These are phyloP conservation scores for Aptenodytes forsteri DNA, from an alignment of 2,113 vertebrate species.

Conservation along the genomic window DNA sequence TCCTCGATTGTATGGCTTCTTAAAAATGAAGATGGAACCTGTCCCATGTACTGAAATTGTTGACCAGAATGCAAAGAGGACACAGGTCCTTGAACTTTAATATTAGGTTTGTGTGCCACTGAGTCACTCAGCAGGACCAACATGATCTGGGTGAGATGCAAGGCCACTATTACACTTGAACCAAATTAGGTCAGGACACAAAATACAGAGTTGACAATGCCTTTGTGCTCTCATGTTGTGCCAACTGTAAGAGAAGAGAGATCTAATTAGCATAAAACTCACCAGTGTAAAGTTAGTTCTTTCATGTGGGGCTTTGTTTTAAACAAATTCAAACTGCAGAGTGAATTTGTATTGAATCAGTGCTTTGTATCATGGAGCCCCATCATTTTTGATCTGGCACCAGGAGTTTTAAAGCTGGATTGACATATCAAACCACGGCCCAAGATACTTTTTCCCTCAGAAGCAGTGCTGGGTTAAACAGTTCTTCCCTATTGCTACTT, in stretches of 20 bases:
- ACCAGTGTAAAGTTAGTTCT: not conserved
- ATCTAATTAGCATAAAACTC: not conserved
- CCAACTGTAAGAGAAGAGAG: not conserved
- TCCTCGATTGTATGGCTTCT: not conserved
- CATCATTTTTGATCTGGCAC: not conserved
- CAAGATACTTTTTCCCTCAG: not conserved
- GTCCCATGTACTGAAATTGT: not conserved
- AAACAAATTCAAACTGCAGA: not conserved
- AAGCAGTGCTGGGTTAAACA: not conserved
- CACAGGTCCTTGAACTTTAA: not conserved
- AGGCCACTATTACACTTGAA: not conserved
- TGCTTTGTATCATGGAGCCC: not conserved
- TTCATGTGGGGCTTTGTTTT: not conserved
- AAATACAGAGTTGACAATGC: not conserved
- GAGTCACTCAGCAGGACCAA: not conserved
- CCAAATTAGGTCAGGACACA: not conserved
- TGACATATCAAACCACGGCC: not conserved
- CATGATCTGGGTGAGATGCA: not conserved
- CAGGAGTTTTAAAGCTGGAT: not conserved
- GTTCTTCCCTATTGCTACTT: not conserved
- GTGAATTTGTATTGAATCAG: not conserved
- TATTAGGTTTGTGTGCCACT: not conserved
- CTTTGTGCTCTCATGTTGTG: not conserved
- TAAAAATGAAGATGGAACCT: not conserved
- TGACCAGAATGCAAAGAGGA: not conserved